A percentile compares a stretch with the other conserved stretches of the same genome.
phyloP scores from a whole-genome alignment of 2,888 invertebrate genomes.

The Trissolcus brochymenae region DNA sequence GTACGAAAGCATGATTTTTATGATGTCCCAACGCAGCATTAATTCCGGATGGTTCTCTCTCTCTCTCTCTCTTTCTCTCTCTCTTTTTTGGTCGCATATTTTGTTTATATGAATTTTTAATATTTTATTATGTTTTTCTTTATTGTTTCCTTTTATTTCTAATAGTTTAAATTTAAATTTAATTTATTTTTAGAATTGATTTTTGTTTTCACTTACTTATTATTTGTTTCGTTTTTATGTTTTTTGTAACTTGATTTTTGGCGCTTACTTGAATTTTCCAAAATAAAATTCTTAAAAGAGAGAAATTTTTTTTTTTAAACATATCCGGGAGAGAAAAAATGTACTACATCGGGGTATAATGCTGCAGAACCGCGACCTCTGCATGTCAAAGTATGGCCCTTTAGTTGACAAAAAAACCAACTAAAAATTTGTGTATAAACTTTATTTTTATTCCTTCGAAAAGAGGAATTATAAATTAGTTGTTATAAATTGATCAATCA shows the following conservation, averaged over 20 bases:
- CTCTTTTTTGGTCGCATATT: neutral
- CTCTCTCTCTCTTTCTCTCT: neutral
- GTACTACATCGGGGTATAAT: constrained; percentile 52
- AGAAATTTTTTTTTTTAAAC: constrained; percentile 1
- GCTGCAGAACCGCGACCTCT: constrained; percentile 57
- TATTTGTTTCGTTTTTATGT: neutral
- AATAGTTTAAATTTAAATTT: neutral
- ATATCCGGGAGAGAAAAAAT: constrained; percentile 7
- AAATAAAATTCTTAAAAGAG: neutral
- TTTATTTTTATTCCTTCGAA: neutral
- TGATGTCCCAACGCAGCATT: constrained; percentile 47
- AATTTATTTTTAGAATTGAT: neutral
- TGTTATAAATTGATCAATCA: neutral
- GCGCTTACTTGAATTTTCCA: too few relatives aligned
- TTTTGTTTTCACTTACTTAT: neutral
- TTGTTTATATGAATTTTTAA: too few relatives aligned
- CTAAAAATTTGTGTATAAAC: neutral
- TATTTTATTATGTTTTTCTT: neutral
- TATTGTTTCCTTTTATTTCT: neutral
- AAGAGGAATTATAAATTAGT: neutral
- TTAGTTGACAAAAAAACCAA: constrained; percentile 15
- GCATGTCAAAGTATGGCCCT: constrained; percentile 64
- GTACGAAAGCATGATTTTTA: constrained; percentile 36
- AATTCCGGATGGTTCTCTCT: constrained; percentile 46
- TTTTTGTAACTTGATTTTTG: too few relatives aligned